These are phyloP conservation scores for Yponomeuta plumbellus DNA, from an alignment of 2,888 invertebrate species.

Conservation along the genomic window DNA sequence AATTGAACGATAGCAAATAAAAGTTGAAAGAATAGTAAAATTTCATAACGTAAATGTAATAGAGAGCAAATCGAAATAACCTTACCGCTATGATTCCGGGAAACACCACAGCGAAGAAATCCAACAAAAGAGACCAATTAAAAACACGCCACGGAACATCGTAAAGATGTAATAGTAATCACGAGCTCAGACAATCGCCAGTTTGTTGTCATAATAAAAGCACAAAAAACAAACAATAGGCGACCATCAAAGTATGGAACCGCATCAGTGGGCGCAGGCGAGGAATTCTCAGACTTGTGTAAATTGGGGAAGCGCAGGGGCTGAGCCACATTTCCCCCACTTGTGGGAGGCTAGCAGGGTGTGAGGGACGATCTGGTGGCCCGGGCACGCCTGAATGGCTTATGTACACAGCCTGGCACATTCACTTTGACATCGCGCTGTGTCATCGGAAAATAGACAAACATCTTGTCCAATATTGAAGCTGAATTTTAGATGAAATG, in stretches of 20 bases:
- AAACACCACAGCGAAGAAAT: neutral
- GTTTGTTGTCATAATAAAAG: conserved; percentile 53
- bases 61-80: neutral
- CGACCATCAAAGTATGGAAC: conserved; percentile 37
- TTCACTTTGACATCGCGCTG: conserved; percentile 55
- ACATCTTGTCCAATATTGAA: conserved; percentile 32
- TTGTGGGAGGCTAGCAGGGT: conserved; percentile 19
- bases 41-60: neutral
- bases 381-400: conserved; percentile 48
- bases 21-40: neutral
- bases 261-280: conserved; percentile 23
- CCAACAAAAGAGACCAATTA: conserved; percentile 6
- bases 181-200: conserved; percentile 23
- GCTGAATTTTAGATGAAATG: neutral
- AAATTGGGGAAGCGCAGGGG: conserved; percentile 51
- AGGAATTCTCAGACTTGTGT: conserved; percentile 38
- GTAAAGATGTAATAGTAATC: conserved; percentile 1
- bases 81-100: neutral
- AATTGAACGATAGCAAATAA: neutral
- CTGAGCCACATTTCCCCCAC: conserved; percentile 24
- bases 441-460: conserved; percentile 65
- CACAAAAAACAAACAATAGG: conserved; percentile 42
- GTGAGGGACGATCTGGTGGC: conserved; percentile 25
- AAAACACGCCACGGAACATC: neutral
- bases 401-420: conserved; percentile 57